Base-by-base conservation (phyloP, 2,888 invertebrate species). In the Caenorhabditis sp. region DNA sequence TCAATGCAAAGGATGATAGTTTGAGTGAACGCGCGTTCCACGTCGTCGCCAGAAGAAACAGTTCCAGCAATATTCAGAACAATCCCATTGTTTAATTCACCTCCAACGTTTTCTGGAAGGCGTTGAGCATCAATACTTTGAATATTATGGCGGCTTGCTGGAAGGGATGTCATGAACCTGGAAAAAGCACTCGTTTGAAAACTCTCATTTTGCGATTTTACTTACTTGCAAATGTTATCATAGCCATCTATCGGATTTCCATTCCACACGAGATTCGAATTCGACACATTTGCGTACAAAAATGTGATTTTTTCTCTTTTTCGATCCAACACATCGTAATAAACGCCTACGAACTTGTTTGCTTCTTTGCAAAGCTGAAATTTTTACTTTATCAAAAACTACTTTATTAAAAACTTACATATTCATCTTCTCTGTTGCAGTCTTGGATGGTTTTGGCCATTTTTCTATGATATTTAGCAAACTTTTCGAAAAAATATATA, bases 321-420 rank as follows among this genome's bases (percentile, higher is more conserved):
- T 57, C 82, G 57, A 87, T 96, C 95, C 69, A 94, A 90, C 85
- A 92, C 92, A 84, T 94, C 93, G 88, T 95, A 96, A 88, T 93
- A 96, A 3, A 95, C 90, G 89, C 93, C 93, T 3, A 93, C 93
- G 85, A 96, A 95, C 85, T 94, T 93, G 89, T 94, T 93, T 0
- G 94, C 95, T 52, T 76, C 74, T 12, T 62, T 63, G 59, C 80
- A 77, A 2, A 74, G 21, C 68, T 76, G 10, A 59, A 63, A 73
- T 67, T 27, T 57, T 31, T 20, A 54, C 3, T 25, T 49, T 21
- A 25, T 3, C 21, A 23, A 21, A 20, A n/a, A n/a, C n/a, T n/a
- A n/a, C n/a, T n/a, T n/a, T 21, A 14, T 43, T 38, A 7, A 59
- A 38, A 49, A 43, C 23, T 14, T 56, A 73, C 73, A 59, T 73